Evolutionary conservation across 2,113 vertebrate species (phyloP), one percentile per base, ranked within the genome.

Genomic region (Carettochelys insculpta): DNA sequence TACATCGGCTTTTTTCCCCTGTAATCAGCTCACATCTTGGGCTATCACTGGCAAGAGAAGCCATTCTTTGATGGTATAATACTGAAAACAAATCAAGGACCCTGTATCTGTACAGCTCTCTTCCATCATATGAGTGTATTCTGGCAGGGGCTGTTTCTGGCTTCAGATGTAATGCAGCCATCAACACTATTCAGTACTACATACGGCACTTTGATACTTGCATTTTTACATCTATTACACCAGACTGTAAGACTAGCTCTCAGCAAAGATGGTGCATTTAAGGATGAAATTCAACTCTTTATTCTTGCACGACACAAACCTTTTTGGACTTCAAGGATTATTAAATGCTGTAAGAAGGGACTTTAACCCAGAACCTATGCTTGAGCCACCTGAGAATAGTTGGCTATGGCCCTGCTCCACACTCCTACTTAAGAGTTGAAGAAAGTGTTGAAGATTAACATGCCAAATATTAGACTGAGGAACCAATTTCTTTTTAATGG

Each of bases 401-500:
- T 11, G 13, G 5, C 6, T n/a, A n/a, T n/a, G 71, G 6, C 24
- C 43, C 86, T 54, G 41, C 78, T 47, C 83, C 77, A 50, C 29
- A 56, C 92, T 38, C 43, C 48, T 71, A 29, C 29, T 68, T 25
- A 53, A 48, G 53, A n/a, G 20, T 9, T 16, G 34, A 11, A 53
- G 84, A 58, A 82, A 79, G 85, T n/a, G n/a, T 19, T 27, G 87
- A 75, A 22, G 19, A 48, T 17, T 27, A 73, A 56, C 12, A 19
- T 83, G 8, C 8, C 47, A 93, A 92, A 95, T 93, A 89, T 80
- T 87, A 89, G 86, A 17, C 53, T 92, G 86, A 5, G 38, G 47
- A 89, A 94, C 34, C 24, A 92, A 4, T 80, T 75, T 91, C 47
- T 90, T 95, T 78, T 82, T 85, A 94, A 82, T 84, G 47, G 50